phyloP scores from a whole-genome alignment of 1,140 invertebrate species.

The Stegodyphus dumicola region DNA sequence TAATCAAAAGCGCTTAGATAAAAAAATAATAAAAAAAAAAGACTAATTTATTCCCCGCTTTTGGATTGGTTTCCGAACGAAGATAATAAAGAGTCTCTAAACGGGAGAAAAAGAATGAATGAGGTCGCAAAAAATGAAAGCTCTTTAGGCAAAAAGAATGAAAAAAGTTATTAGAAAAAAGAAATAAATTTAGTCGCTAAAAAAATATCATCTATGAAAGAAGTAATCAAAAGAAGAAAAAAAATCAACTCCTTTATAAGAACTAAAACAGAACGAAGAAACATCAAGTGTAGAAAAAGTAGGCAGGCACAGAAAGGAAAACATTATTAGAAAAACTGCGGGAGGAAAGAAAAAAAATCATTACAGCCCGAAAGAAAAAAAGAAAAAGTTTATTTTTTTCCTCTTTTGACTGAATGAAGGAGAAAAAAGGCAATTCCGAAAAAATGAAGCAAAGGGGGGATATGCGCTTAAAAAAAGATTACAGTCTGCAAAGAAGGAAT shows the following conservation, averaged over 20 bases:
- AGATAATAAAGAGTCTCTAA: conserved; percentile 57
- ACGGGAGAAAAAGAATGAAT: conserved; percentile 56
- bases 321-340: conserved; percentile 43
- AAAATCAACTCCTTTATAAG: conserved; percentile 51
- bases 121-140: conserved; percentile 37
- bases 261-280: conserved; percentile 41
- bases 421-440: conserved; percentile 23
- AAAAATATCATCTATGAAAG: conserved; percentile 56
- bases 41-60: conserved; percentile 59
- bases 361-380: conserved; percentile 11
- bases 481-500: conserved; percentile 20
- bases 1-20: conserved; percentile 59
- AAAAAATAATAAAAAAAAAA: conserved; percentile 17
- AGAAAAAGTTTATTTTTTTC: not conserved
- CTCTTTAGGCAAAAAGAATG: conserved; percentile 60
- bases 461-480: conserved; percentile 58
- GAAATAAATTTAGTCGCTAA: conserved; percentile 28
- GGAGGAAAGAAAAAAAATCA: conserved; percentile 28
- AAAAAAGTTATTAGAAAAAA: conserved; percentile 58
- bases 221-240: conserved; percentile 55
- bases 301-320: conserved; percentile 29
- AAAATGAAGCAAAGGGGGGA: conserved; percentile 28
- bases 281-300: conserved; percentile 46
- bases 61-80: conserved; percentile 56
- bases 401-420: not conserved